These are phyloP conservation scores for Steinernema scapterisci DNA, from an alignment of 2,888 invertebrate genomes.

Conservation along the genomic window DNA sequence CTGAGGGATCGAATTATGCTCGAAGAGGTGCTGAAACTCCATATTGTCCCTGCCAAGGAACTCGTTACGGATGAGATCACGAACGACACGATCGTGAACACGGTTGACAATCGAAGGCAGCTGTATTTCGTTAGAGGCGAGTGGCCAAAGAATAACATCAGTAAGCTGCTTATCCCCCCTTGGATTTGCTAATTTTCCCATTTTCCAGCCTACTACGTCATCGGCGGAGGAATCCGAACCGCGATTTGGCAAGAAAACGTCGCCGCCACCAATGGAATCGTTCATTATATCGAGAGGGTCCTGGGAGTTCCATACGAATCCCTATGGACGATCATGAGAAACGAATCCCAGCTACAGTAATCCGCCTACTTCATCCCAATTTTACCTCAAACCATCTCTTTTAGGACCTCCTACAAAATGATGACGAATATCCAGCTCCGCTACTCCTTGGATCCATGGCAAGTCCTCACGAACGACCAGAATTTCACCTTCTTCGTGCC, in stretches of 20 bases:
- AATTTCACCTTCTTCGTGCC: conserved; percentile 90
- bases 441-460: conserved; percentile 67
- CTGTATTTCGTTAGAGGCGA: conserved; percentile 66
- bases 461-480: conserved; percentile 66
- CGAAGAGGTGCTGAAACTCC: conserved; percentile 67
- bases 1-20: conserved; percentile 67
- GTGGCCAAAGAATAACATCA: conserved; percentile 68
- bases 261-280: conserved; percentile 67
- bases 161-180: conserved; percentile 44
- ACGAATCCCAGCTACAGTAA: conserved; percentile 63
- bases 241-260: conserved; percentile 67
- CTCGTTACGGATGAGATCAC: conserved; percentile 66
- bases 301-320: conserved; percentile 67
- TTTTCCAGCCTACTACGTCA: conserved; percentile 67
- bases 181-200: too few relatives aligned
- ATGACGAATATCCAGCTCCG: conserved; percentile 61
- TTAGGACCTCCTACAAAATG: conserved; percentile 61
- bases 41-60: conserved; percentile 67
- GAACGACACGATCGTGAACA: conserved; percentile 67
- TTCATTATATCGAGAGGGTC: conserved; percentile 68
- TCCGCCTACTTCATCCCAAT: conserved; percentile 3
- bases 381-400: neutral
- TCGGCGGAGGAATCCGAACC: conserved; percentile 67
- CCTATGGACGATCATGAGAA: conserved; percentile 64
- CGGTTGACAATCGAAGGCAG: conserved; percentile 66